Conservation (phyloP, 2,888 invertebrate genomes). For the Drosophila borborema region DNA sequence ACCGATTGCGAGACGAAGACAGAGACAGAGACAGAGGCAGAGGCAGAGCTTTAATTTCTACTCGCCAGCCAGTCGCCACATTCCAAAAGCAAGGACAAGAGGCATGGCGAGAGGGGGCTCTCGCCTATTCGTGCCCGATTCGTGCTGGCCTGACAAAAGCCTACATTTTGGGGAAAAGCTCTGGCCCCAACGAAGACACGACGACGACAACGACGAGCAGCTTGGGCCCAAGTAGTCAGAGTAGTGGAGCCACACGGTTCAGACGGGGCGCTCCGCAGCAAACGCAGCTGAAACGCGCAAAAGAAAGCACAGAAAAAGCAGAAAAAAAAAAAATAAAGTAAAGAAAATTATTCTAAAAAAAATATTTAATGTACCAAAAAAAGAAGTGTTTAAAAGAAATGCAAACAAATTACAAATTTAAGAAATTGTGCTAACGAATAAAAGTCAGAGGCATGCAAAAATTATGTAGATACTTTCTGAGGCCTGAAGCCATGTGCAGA, state of each 20-base stretch:
- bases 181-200: slow-evolving; percentile 57
- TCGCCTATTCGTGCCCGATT: slow-evolving; percentile 28
- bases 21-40: slow-evolving; percentile 14
- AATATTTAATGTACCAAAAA: slow-evolving; percentile 15
- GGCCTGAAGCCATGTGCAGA: slow-evolving; percentile 59
- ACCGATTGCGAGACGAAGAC: slow-evolving; percentile 29
- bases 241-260: slow-evolving; percentile 82
- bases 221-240: slow-evolving; percentile 79
- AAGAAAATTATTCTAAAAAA: slow-evolving; percentile 27
- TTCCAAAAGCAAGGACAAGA: not conserved
- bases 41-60: slow-evolving; percentile 46
- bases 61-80: slow-evolving; percentile 67
- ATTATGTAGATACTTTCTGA: slow-evolving; percentile 46
- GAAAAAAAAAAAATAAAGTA: slow-evolving; percentile 12
- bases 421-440: not conserved
- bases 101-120: not conserved
- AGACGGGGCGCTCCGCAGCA: slow-evolving; percentile 77
- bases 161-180: slow-evolving; percentile 76
- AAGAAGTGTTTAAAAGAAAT: slow-evolving; percentile 19
- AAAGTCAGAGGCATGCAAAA: slow-evolving; percentile 25
- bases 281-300: slow-evolving; percentile 50
- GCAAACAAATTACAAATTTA: not conserved
- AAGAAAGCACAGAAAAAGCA: slow-evolving; percentile 38
- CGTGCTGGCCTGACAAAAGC: slow-evolving; percentile 26
- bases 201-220: slow-evolving; percentile 48